These are phyloP conservation scores for Seira sanloemensis DNA, from an alignment of 2,888 invertebrate genomes.

Conservation along the genomic window DNA sequence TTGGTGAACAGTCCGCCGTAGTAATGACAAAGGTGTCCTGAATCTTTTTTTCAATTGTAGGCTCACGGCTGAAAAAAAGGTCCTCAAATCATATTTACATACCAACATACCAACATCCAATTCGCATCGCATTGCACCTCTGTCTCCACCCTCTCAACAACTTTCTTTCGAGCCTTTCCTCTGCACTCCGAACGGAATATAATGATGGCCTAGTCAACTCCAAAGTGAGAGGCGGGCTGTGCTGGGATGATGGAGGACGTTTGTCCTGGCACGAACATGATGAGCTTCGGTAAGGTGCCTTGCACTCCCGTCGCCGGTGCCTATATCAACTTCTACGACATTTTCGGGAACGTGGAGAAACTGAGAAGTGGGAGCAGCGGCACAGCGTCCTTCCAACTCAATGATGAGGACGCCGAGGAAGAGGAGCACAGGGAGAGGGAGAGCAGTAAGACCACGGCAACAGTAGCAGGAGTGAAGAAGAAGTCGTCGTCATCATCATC, in stretches of 20 bases:
- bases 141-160: no score
- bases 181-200: no score
- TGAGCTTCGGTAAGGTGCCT: conserved; percentile 47
- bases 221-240: no score
- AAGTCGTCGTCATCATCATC: neutral
- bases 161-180: no score
- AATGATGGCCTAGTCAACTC: no score
- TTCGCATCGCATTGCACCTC: no score
- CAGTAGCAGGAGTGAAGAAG: neutral
- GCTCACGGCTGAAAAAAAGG: no score
- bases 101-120: no score
- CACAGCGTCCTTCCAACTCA: neutral
- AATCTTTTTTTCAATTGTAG: no score
- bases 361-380: conserved; percentile 31
- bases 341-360: conserved; percentile 50
- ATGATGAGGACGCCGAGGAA: neutral
- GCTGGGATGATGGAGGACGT: conserved; percentile 43
- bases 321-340: conserved; percentile 38
- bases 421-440: neutral
- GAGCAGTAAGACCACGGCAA: neutral
- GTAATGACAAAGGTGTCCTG: no score
- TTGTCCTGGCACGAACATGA: conserved; percentile 17
- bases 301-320: conserved; percentile 51
- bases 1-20: no score
- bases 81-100: no score